A percentile compares a stretch with the other conserved stretches of the same genome.
phyloP scores from a whole-genome alignment of 2,888 invertebrate genomes.

The Apomyelois bistriatella region DNA sequence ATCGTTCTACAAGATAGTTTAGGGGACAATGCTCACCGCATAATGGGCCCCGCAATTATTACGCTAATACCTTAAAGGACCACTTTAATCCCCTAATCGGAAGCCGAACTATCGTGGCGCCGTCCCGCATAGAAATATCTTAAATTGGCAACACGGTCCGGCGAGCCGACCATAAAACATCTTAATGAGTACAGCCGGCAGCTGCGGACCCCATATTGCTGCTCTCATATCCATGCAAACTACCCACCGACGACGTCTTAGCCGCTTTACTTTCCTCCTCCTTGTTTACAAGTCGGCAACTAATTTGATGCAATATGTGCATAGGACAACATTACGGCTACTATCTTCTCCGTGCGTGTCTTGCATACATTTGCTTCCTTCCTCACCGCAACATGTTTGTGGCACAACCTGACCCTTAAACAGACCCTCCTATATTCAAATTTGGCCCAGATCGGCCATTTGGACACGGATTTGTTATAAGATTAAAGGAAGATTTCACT shows the following conservation, averaged over 20 bases:
- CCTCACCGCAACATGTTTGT: slow-evolving; percentile 55
- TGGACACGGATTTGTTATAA: slow-evolving; percentile 81
- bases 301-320: slow-evolving; percentile 82
- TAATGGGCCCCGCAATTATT: slow-evolving; percentile 74
- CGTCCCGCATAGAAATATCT: slow-evolving; percentile 80
- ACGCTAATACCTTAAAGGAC: slow-evolving; percentile 76
- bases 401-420: slow-evolving; percentile 64
- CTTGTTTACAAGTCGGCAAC: slow-evolving; percentile 79
- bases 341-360: slow-evolving; percentile 77
- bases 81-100: slow-evolving; percentile 78
- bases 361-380: slow-evolving; percentile 75
- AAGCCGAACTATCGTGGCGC: slow-evolving; percentile 76
- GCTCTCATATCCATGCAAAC: slow-evolving; percentile 80
- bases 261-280: slow-evolving; percentile 72
- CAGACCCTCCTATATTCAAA: slow-evolving; percentile 76
- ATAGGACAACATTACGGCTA: slow-evolving; percentile 77
- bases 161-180: slow-evolving; percentile 79
- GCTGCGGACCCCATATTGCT: slow-evolving; percentile 77
- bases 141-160: slow-evolving; percentile 79
- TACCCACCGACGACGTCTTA: slow-evolving; percentile 73
- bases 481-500: slow-evolving; percentile 82
- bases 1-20: not conserved
- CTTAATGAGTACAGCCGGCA: slow-evolving; percentile 80
- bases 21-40: slow-evolving; percentile 59
- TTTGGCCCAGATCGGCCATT: slow-evolving; percentile 75